A percentile compares a stretch with the other conserved stretches of the same genome.
Evolutionary conservation across 2,888 invertebrate species (phyloP).

Genomic region (Caenorhabditis uteleia): DNA sequence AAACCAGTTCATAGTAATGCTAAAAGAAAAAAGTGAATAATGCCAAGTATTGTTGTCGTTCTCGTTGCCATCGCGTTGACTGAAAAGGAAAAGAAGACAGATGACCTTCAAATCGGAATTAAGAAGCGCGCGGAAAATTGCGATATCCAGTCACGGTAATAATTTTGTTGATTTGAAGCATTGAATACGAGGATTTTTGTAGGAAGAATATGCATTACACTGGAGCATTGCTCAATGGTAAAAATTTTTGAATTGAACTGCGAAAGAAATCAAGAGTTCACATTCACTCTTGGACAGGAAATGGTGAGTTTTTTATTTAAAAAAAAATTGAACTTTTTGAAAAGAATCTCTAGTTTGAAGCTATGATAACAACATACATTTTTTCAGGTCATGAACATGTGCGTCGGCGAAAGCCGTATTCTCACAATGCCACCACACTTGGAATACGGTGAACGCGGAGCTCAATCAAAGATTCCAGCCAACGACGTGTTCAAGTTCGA

Average conservation of each 20-base stretch:
- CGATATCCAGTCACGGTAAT: conserved; percentile 75
- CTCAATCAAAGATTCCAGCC: conserved; percentile 83
- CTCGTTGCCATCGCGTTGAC: conserved; percentile 1
- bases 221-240: conserved; percentile 83
- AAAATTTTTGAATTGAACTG: conserved; percentile 85
- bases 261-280: conserved; percentile 79
- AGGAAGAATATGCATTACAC: conserved; percentile 83
- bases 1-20: too few species aligned
- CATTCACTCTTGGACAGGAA: conserved; percentile 82
- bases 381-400: conserved; percentile 79
- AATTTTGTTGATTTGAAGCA: neutral
- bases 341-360: too few species aligned
- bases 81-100: conserved; percentile 25
- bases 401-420: conserved; percentile 81
- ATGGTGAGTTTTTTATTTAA: conserved; percentile 23
- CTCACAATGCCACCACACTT: conserved; percentile 85
- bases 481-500: conserved; percentile 62
- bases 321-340: too few species aligned
- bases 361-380: too few species aligned
- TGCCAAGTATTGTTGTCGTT: conserved; percentile 11
- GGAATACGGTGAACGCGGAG: conserved; percentile 83
- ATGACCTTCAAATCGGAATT: conserved; percentile 56
- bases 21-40: too few species aligned
- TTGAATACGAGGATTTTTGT: conserved; percentile 12
- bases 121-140: conserved; percentile 80